A percentile compares a stretch with the other conserved stretches of the same genome.
Evolutionary conservation across 2,888 invertebrate species (phyloP).

Genomic region (Nebria salina): DNA sequence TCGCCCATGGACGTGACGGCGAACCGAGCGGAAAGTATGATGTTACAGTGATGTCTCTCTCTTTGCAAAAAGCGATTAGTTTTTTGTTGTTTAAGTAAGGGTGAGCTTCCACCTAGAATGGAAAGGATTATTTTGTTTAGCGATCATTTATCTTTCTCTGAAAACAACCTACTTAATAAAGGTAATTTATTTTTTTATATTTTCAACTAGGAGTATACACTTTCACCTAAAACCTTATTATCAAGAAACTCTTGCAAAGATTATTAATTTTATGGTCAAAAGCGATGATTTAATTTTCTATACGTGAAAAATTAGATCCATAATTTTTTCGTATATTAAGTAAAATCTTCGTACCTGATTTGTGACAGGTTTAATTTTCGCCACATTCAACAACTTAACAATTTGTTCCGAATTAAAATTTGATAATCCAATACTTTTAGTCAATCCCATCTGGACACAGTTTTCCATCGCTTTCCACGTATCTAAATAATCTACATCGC

Average conservation of each 20-base stretch:
- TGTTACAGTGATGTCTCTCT: conserved; percentile 72
- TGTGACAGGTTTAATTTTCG: conserved; percentile 65
- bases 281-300: too few relatives aligned
- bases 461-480: conserved; percentile 72
- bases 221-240: too few relatives aligned
- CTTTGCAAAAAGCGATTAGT: conserved; percentile 71
- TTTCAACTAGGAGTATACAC: too few relatives aligned
- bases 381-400: conserved; percentile 65
- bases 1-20: conserved; percentile 76
- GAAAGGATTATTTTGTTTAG: conserved; percentile 8
- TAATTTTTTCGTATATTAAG: too few relatives aligned
- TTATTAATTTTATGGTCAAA: too few relatives aligned
- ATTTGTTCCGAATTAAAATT: conserved; percentile 76
- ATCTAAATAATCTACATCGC: conserved; percentile 70
- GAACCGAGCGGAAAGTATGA: conserved; percentile 85
- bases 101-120: conserved; percentile 63
- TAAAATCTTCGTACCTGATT: conserved; percentile 59
- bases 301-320: too few relatives aligned
- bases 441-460: conserved; percentile 66
- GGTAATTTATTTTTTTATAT: conserved; percentile 13
- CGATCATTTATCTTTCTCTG: conserved; percentile 58
- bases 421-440: conserved; percentile 72
- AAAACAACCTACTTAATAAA: conserved; percentile 61
- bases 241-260: too few relatives aligned
- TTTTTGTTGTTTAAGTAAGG: conserved; percentile 71